phyloP scores from a whole-genome alignment of 2,797 vertebrate genomes.

The Anisognathus igniventris region DNA sequence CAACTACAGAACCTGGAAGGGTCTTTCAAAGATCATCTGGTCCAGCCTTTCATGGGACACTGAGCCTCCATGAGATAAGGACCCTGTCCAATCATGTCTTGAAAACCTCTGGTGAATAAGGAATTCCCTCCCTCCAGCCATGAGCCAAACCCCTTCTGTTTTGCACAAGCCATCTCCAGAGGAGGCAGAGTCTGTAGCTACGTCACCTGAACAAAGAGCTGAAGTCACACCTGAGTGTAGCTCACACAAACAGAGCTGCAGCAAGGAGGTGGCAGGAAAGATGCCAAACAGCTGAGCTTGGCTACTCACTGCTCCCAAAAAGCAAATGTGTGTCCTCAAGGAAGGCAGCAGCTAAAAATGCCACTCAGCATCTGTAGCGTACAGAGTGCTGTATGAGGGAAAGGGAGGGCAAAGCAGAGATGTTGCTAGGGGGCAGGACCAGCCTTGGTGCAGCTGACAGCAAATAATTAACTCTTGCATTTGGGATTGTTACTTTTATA shows the following conservation, averaged over 20 bases:
- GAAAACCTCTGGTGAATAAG: background rate
- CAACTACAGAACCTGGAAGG: background rate
- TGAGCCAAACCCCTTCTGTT: rapidly evolving
- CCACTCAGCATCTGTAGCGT: background rate
- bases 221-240: background rate
- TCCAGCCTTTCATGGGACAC: background rate
- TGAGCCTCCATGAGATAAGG: background rate
- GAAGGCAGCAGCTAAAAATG: background rate
- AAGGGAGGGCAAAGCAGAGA: background rate
- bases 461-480: background rate
- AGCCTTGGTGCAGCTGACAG: background rate
- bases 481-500: background rate
- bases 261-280: rapidly evolving
- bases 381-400: background rate
- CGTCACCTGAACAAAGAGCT: background rate
- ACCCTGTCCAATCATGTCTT: background rate
- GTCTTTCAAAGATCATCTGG: background rate
- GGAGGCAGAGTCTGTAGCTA: background rate
- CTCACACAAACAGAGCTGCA: background rate
- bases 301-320: background rate
- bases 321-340: background rate
- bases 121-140: background rate
- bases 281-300: rapidly evolving
- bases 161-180: background rate
- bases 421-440: background rate